These are phyloP conservation scores for Andrena marginata DNA, from an alignment of 2,888 invertebrate genomes.

Conservation along the genomic window DNA sequence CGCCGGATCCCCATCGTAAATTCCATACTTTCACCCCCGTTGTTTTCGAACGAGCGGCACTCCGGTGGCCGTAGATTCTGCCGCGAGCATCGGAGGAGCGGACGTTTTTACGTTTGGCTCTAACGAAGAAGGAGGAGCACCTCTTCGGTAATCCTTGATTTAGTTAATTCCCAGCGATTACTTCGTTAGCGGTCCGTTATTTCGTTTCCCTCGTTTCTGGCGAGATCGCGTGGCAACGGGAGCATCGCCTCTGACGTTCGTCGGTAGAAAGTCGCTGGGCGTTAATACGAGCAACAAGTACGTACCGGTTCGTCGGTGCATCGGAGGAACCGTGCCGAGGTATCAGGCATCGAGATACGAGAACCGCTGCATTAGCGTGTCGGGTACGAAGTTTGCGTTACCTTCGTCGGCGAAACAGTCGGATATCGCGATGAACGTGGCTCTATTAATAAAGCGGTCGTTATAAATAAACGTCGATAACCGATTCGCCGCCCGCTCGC, in stretches of 20 bases:
- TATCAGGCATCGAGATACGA: constrained; percentile 58
- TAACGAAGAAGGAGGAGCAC: too few relatives aligned
- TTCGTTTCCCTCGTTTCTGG: too few relatives aligned
- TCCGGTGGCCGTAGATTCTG: too few relatives aligned
- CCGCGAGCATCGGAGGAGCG: too few relatives aligned
- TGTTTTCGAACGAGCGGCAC: too few relatives aligned
- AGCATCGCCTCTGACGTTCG: too few relatives aligned
- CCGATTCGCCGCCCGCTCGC: not conserved
- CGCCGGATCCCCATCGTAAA: not conserved
- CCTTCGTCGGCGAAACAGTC: constrained; percentile 35
- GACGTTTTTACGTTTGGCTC: too few relatives aligned
- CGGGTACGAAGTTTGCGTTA: constrained; percentile 23
- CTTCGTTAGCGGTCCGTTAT: too few relatives aligned
- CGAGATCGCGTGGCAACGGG: too few relatives aligned
- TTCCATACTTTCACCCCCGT: not conserved
- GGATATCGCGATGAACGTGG: constrained; percentile 26
- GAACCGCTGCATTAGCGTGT: constrained; percentile 51
- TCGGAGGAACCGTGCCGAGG: constrained; percentile 25
- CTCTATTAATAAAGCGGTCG: constrained; percentile 54
- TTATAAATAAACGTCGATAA: constrained; percentile 55
- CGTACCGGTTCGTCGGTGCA: not conserved
- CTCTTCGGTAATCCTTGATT: too few relatives aligned
- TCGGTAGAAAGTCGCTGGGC: not conserved
- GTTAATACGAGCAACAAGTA: not conserved
- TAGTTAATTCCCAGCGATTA: too few relatives aligned